Evolutionary conservation across 2,113 vertebrate species (phyloP), one percentile per base, ranked within the genome.

Genomic region (Dipodomys spectabilis): DNA sequence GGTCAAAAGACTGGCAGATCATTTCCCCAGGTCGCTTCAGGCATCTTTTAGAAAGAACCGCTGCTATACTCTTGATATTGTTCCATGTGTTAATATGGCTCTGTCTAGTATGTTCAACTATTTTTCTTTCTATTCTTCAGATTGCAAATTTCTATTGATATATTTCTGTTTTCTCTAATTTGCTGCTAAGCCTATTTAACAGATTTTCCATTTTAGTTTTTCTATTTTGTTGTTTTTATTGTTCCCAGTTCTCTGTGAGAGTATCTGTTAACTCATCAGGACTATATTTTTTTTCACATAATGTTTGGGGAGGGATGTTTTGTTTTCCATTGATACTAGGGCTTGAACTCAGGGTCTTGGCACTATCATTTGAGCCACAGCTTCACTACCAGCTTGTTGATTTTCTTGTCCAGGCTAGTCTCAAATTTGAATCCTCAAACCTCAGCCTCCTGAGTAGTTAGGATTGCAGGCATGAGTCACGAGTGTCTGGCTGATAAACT

Each of bases 181-280:
- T 71, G 16, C n/a, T 75, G 16, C 53, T 44, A 77, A 81, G 16
- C 30, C 32, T 67, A 62, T 39, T 0, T 13, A 25, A 8, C 28
- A 25, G 28, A 39, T 15, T 95, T 92, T 68, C 84, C 32, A 19
- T 74, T 68, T 49, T 49, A 23, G 45, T 57, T 53, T 92, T 94
- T 60, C 67, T 18, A 27, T 49, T 79, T 57, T 67, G 80, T 62
- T 79, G 27, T 69, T 30, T 81, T 82, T 39, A 75, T 45, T 64
- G 22, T 73, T 86, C 64, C 19, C 44, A 32, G 79, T 85, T 89
- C 68, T 90, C 75, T 75, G 25, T 71, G 13, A 74, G 44, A 83
- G 25, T 30, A 39, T 77, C 19, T 62, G 35, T 60, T 28, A 53
- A 74, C n/a, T 30, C 13, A 20, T 67, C 25, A 91, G 72, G 12